Percentiles rank a stretch among this genome's conserved stretches.
These are phyloP conservation scores for Sinodicranocentrus sp. DNA, from an alignment of 2,888 invertebrate species.

Conservation along the genomic window DNA sequence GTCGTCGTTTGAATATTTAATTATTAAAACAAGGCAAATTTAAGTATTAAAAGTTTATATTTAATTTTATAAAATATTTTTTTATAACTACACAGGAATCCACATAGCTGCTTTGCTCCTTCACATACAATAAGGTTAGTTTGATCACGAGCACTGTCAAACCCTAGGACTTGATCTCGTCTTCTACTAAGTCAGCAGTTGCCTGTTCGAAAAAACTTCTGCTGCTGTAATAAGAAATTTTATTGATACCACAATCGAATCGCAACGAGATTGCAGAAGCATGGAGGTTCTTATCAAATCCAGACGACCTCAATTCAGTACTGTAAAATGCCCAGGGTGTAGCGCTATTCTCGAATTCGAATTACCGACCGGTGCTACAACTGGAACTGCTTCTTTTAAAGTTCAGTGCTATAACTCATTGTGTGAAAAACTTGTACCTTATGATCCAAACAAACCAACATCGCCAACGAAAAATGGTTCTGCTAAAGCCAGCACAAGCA, in stretches of 20 bases:
- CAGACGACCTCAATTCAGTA: slow-evolving; percentile 71
- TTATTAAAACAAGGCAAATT: no score
- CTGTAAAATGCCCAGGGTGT: slow-evolving; percentile 72
- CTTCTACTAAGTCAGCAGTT: background rate
- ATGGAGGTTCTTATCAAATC: slow-evolving; percentile 71
- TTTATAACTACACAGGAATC: no score
- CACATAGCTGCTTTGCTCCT: background rate
- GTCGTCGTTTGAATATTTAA: no score
- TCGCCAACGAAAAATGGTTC: slow-evolving; percentile 54
- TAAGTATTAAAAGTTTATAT: no score
- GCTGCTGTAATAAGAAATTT: background rate
- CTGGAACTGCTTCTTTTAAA: slow-evolving; percentile 45
- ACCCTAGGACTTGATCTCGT: background rate
- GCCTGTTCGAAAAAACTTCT: background rate
- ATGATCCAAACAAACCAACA: slow-evolving; percentile 60
- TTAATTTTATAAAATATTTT: no score
- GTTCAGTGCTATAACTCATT: slow-evolving; percentile 69
- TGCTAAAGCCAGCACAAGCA: slow-evolving; percentile 37
- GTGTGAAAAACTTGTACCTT: slow-evolving; percentile 61
- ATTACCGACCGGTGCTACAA: slow-evolving; percentile 40
- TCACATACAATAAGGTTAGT: background rate
- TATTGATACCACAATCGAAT: background rate
- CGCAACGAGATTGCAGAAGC: no score
- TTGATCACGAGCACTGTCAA: background rate
- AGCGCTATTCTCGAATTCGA: slow-evolving; percentile 69